These are phyloP conservation scores for Tympanuchus pallidicinctus DNA, from an alignment of 2,113 vertebrate genomes.

Conservation along the genomic window DNA sequence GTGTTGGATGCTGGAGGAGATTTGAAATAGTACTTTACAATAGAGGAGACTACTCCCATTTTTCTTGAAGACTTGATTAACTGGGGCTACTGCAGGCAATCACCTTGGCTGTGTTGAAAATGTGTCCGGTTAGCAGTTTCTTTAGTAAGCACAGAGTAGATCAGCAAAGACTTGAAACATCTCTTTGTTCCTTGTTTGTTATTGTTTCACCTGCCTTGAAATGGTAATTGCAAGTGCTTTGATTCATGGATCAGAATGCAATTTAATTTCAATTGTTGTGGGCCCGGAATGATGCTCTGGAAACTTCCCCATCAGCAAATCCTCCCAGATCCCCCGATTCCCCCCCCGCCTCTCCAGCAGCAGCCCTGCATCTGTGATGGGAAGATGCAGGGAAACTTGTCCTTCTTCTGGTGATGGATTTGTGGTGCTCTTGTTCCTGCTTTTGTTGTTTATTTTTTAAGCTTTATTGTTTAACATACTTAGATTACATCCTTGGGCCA, in stretches of 20 bases:
- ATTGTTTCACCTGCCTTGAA: conserved; percentile 65
- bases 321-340: not conserved
- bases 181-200: conserved; percentile 61
- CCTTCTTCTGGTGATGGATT: conserved; percentile 43
- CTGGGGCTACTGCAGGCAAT: conserved; percentile 11
- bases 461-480: conserved; percentile 19
- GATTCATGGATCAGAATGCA: conserved; percentile 44
- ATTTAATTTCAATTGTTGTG: conserved; percentile 56
- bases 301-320: conserved; percentile 44
- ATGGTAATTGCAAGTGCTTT: conserved; percentile 53
- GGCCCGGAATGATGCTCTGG: conserved; percentile 15
- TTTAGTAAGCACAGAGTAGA: not conserved
- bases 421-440: not conserved
- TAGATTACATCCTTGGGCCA: not conserved
- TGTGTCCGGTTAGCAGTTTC: conserved; percentile 49
- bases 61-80: conserved; percentile 33
- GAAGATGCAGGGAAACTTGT: not conserved
- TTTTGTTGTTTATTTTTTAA: not conserved
- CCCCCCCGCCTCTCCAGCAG: not conserved
- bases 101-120: not conserved
- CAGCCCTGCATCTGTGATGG: not conserved
- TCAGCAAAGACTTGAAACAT: conserved; percentile 43
- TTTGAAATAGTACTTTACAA: not conserved
- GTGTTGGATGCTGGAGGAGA: not conserved
- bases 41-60: not conserved